Evolutionary conservation across 2,797 vertebrate genomes (phyloP), one percentile per base, ranked within the genome.

Genomic region (Streptopelia turtur): DNA sequence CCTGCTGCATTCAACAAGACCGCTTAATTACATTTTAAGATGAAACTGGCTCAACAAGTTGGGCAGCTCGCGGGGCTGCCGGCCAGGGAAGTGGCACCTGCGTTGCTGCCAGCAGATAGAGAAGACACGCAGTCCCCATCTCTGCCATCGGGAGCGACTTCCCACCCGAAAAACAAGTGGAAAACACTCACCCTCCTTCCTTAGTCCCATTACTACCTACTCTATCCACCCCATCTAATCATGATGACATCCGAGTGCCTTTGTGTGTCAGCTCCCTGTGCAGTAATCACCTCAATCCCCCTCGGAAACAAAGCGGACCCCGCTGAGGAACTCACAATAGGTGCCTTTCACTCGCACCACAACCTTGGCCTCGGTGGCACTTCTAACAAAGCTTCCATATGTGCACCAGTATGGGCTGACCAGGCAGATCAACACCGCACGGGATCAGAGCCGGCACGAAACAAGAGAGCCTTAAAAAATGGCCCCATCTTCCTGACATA

Each of bases 321-420:
- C 81, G 90, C 95, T 96, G 95, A 94, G 95, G 91, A 93, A 61
- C 93, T 93, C 81, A 93, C 93, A 97, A 96, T 95, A 96, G 91
- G 96, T 90, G 93, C 89, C 91, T 95, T 97, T 97, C 95, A 95
- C 83, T 90, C 31, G 0, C 90, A 93, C 75, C 75, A 90, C 93
- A 96, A 96, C 96, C 95, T 97, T 96, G 96, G 95, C 96, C 96
- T 95, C 81, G 0, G 84, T 70, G 81, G 88, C 94, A 85, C 94
- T 89, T 75, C 5, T 0, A 93, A 96, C 91, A 96, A 96, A 96
- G 94, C 93, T 95, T 87, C 96, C 96, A 95, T 96, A 96, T 96
- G 93, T 92, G 92, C 94, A 93, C 94, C 92, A 93, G 86, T 74
- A 91, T 3, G 50, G 94, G 81, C 88, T 94, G 86, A 89, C 80